Percentiles rank a stretch among this genome's conserved stretches.
Conservation (phyloP, 1,140 invertebrate genomes). For the Stegodyphus mimosarum region DNA sequence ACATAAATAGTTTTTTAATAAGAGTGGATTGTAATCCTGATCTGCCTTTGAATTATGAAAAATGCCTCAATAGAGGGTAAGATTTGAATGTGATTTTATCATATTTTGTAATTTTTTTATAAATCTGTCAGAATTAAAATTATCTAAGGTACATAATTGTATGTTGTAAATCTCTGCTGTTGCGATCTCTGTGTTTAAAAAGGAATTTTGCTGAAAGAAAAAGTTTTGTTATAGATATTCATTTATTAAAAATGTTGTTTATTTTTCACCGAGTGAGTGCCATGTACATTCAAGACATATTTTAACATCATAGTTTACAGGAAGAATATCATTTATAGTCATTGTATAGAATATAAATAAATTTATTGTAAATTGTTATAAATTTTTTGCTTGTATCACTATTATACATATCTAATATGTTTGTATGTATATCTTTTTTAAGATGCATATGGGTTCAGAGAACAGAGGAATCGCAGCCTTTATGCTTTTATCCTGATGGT, state of each 20-base stretch:
- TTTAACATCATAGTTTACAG: too few species aligned
- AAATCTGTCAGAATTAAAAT: too few species aligned
- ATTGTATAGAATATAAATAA: background rate
- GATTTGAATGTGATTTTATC: background rate
- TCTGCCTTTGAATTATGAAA: conserved; percentile 51
- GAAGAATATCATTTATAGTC: background rate
- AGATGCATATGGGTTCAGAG: conserved; percentile 49
- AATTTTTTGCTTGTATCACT: background rate
- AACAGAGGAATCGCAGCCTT: conserved; percentile 54
- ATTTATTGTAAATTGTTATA: background rate
- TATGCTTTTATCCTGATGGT: conserved; percentile 59
- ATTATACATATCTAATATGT: background rate
- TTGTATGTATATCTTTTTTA: background rate
- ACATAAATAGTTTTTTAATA: conserved; percentile 45
- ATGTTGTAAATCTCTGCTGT: too few species aligned
- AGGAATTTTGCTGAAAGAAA: too few species aligned
- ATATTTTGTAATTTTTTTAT: too few species aligned
- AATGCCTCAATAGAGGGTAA: conserved; percentile 46
- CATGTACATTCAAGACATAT: too few species aligned
- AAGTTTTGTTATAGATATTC: too few species aligned
- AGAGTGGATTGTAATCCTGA: conserved; percentile 49
- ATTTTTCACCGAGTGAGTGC: too few species aligned
- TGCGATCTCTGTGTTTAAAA: too few species aligned
- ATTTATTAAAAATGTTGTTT: too few species aligned
- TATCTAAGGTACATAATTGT: too few species aligned